Conservation (phyloP, 2,797 vertebrate genomes). For the Oreortyx pictus region DNA sequence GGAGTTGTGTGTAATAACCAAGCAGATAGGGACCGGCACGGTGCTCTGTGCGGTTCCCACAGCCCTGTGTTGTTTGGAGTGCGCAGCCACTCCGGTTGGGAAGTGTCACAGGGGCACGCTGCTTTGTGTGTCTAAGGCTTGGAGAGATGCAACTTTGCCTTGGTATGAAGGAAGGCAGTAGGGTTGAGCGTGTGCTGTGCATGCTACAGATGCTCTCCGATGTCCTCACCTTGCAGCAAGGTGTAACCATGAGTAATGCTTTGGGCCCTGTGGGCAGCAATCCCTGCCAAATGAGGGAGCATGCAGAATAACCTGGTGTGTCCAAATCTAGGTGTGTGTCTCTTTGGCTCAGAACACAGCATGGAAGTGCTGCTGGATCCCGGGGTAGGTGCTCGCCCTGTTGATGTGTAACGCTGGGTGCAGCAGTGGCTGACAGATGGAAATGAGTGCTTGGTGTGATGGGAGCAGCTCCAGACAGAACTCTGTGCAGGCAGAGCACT, state of each 20-base stretch:
- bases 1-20: not conserved
- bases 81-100: rapidly evolving
- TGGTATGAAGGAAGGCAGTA: not conserved
- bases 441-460: not conserved
- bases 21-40: not conserved
- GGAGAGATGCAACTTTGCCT: not conserved
- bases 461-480: not conserved
- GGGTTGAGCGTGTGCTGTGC: rapidly evolving
- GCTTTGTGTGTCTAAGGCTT: not conserved
- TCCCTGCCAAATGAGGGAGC: not conserved
- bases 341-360: not conserved
- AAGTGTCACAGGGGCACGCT: not conserved
- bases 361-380: not conserved
- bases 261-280: not conserved
- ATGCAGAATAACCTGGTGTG: not conserved
- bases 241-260: not conserved
- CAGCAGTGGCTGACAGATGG: not conserved
- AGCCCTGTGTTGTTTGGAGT: rapidly evolving
- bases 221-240: not conserved
- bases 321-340: not conserved
- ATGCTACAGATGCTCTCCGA: not conserved
- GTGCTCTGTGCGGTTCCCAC: rapidly evolving
- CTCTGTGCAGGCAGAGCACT: not conserved
- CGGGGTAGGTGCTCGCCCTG: not conserved
- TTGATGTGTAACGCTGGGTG: not conserved